Base-by-base conservation (phyloP, 1,140 invertebrate species). In the Centruroides vittatus region DNA sequence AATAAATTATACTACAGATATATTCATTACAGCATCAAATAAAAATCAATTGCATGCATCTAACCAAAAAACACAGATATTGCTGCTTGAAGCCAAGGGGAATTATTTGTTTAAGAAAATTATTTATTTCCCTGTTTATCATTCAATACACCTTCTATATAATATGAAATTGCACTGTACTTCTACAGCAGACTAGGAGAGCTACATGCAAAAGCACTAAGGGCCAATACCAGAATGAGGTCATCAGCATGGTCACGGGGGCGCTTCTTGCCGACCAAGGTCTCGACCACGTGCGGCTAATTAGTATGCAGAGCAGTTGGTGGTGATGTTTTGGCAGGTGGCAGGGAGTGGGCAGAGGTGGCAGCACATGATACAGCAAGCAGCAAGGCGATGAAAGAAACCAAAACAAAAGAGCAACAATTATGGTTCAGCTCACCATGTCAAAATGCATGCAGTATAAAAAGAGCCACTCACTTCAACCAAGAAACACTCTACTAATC, bases 201-300 rank as follows among this genome's bases (percentile, higher is more conserved):
- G 41, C 41, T 41, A 41, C 75, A 75, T 75, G 75, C 74, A 75
- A 73, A 67, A 75, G 73, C 74, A 72, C 73, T 69, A 73, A 71
- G 72, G 71, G 68, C 60, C 68, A 83, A 85, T 90, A 90, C 88
- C 88, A 89, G 86, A 85, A 89, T 82, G 81, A 90, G 80, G 81
- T 90, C 88, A 79, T 86, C 86, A 74, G 78, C 82, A 79, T 83
- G 82, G 79, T 86, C 84, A 78, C 84, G 83, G 78, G 82, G 80
- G 78, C 84, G 83, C 82, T 89, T 89, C 85, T 89, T 88, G 81
- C 86, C 85, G 77, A 85, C 81, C 80, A 75, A 68, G 62, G 74
- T 72, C 70, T 75, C 73, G 67, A 75, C 73, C 72, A 73, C 71
- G 72, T 71, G 73, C 68, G 73, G 74, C 73, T 75, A 75, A 75